A percentile compares a stretch with the other conserved stretches of the same genome.
These are phyloP conservation scores for Arion vulgaris DNA, from an alignment of 1,140 invertebrate species.

Conservation along the genomic window DNA sequence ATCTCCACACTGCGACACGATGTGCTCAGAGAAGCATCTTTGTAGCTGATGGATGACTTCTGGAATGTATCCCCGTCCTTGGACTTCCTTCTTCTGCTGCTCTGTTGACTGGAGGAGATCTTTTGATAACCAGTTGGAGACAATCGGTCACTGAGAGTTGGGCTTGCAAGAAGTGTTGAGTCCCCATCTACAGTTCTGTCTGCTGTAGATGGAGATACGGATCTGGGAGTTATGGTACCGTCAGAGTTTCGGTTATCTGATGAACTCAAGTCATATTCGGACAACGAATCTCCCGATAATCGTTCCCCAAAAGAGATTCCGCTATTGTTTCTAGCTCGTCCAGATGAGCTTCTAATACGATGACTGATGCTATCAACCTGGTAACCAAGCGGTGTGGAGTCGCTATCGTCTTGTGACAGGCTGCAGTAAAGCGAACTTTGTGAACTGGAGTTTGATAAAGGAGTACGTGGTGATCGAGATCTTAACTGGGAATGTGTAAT, in stretches of 20 bases:
- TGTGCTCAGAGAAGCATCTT: neutral
- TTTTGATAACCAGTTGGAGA: conserved; percentile 18
- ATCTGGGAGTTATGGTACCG: conserved; percentile 38
- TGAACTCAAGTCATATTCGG: conserved; percentile 33
- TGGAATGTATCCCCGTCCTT: neutral
- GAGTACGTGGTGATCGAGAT: neutral
- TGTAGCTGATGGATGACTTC: neutral
- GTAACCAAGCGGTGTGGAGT: neutral
- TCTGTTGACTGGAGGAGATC: neutral
- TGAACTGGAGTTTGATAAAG: neutral
- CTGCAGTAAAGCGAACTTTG: neutral
- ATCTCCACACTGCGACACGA: conserved; percentile 47
- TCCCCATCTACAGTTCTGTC: conserved; percentile 38
- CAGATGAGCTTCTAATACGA: conserved; percentile 13
- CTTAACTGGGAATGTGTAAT: neutral
- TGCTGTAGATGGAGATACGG: conserved; percentile 32
- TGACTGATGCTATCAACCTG: neutral
- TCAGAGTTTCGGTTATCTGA: conserved; percentile 31
- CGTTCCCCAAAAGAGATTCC: neutral
- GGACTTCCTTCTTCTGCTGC: neutral
- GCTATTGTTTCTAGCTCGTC: neutral
- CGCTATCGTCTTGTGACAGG: conserved; percentile 12
- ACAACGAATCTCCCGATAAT: conserved; percentile 10
- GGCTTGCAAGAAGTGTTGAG: conserved; percentile 38
- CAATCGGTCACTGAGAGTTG: conserved; percentile 26